Evolutionary conservation across 2,888 invertebrate species (phyloP).

Genomic region (Odontocolon sp.): DNA sequence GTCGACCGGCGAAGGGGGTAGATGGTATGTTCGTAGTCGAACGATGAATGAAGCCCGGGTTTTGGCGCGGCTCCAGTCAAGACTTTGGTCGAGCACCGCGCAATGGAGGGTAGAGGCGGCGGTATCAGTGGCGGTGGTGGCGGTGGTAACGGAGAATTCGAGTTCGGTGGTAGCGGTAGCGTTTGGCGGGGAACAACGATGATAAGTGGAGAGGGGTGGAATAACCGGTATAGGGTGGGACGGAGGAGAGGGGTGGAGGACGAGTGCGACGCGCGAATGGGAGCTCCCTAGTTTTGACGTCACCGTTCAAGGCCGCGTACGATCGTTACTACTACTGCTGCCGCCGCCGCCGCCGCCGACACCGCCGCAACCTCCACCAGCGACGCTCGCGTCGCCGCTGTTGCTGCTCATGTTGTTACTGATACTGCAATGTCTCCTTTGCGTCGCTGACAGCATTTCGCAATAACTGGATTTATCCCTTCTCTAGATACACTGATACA

Average conservation of each 20-base stretch:
- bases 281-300: constrained; percentile 69
- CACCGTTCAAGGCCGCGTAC: constrained; percentile 71
- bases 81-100: constrained; percentile 51
- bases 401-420: constrained; percentile 20
- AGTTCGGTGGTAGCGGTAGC: constrained; percentile 45
- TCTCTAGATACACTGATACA: not conserved
- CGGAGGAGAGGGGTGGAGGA: constrained; percentile 37
- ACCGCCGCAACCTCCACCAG: constrained; percentile 35
- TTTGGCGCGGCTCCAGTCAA: constrained; percentile 68
- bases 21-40: constrained; percentile 60
- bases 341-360: constrained; percentile 55
- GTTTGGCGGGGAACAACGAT: constrained; percentile 40
- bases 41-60: constrained; percentile 70
- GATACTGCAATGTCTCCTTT: constrained; percentile 14
- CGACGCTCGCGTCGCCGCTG: constrained; percentile 28
- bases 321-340: constrained; percentile 69
- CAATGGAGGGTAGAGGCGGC: constrained; percentile 21
- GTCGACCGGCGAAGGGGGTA: not conserved
- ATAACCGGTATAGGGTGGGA: constrained; percentile 22
- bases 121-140: constrained; percentile 4
- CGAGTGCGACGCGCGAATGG: constrained; percentile 59
- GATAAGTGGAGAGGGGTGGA: constrained; percentile 12
- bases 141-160: constrained; percentile 39
- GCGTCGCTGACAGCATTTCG: constrained; percentile 6
- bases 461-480: constrained; percentile 31